These are phyloP conservation scores for Trochalopteron elliotii DNA, from an alignment of 2,113 vertebrate genomes.

Conservation along the genomic window DNA sequence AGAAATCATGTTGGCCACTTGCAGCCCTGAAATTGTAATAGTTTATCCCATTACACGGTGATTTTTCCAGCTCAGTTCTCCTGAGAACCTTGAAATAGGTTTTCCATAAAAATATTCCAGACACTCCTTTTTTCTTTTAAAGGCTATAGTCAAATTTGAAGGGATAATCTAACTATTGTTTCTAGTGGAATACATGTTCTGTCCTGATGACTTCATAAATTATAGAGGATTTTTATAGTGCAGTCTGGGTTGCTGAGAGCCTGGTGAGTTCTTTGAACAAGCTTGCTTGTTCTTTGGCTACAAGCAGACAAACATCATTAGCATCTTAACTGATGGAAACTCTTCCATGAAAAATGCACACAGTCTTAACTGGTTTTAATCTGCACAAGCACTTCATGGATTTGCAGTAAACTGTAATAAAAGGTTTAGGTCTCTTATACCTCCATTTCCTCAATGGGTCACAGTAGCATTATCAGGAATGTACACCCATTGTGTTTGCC, in stretches of 20 bases:
- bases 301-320: neutral
- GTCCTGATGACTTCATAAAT: neutral
- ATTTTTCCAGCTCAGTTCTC: slow-evolving; percentile 36
- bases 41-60: slow-evolving; percentile 36
- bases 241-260: neutral
- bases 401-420: neutral
- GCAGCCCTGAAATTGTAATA: slow-evolving; percentile 22
- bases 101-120: slow-evolving; percentile 22
- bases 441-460: neutral
- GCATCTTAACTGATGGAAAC: neutral
- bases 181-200: neutral
- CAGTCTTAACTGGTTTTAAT: neutral
- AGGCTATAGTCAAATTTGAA: neutral
- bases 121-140: neutral
- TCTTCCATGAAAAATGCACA: neutral
- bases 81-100: slow-evolving; percentile 22
- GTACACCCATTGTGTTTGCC: neutral
- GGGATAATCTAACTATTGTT: slow-evolving; percentile 14
- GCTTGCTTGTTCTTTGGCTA: neutral
- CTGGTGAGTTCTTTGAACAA: neutral
- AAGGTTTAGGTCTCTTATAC: neutral
- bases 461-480: neutral
- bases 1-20: neutral
- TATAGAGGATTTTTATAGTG: neutral
- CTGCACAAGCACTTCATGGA: neutral